Evolutionary conservation across 2,113 vertebrate genomes (phyloP).

Genomic region (Australoheros scitulus): DNA sequence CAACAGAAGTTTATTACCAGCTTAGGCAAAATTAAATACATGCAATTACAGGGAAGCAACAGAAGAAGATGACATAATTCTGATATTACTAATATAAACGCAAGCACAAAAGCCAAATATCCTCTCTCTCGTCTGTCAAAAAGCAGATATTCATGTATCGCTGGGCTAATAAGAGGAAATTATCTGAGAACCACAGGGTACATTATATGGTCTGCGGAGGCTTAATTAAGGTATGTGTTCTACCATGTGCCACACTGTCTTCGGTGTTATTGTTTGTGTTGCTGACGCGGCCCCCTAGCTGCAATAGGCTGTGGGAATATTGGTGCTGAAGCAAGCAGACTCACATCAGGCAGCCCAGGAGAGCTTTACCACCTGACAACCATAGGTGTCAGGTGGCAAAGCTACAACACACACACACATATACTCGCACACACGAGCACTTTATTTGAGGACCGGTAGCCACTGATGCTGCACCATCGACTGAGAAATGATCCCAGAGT

Average conservation of each 20-base stretch:
- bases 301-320: conserved; percentile 8
- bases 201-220: neutral
- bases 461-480: conserved; percentile 16
- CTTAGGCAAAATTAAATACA: neutral
- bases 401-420: neutral
- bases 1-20: neutral
- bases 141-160: neutral
- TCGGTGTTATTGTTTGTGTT: neutral
- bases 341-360: conserved; percentile 10
- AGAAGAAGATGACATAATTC: neutral
- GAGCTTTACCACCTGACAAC: conserved; percentile 34
- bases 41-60: neutral
- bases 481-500: conserved; percentile 45
- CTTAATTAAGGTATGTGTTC: neutral
- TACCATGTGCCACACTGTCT: neutral
- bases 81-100: neutral
- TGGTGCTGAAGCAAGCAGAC: conserved; percentile 23
- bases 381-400: rapidly evolving
- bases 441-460: conserved; percentile 1
- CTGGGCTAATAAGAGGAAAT: neutral
- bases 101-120: neutral
- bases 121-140: neutral
- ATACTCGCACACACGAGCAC: neutral
- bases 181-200: neutral
- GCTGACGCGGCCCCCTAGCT: neutral